A percentile compares a stretch with the other conserved stretches of the same genome.
These are phyloP conservation scores for Mola mola DNA, from an alignment of 2,113 vertebrate species.

Conservation along the genomic window DNA sequence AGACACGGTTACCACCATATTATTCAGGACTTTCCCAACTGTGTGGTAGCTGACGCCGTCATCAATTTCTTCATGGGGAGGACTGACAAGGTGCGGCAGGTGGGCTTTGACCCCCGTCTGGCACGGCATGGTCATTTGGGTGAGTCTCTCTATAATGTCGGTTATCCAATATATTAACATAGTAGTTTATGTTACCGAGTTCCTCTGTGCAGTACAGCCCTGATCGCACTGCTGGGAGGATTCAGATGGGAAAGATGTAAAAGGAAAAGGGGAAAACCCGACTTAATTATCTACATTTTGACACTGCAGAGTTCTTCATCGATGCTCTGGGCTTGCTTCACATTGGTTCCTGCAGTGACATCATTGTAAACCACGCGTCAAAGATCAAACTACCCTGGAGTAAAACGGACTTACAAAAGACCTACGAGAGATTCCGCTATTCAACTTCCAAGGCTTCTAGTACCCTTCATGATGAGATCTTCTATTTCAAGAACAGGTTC, in stretches of 20 bases:
- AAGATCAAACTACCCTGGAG: constrained; percentile 90
- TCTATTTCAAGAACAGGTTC: constrained; percentile 90
- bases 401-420: constrained; percentile 75
- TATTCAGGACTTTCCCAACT: constrained; percentile 87
- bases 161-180: neutral
- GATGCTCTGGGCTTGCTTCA: constrained; percentile 88
- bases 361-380: constrained; percentile 88
- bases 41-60: constrained; percentile 89
- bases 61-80: constrained; percentile 93
- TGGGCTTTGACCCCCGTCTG: constrained; percentile 89
- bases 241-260: neutral
- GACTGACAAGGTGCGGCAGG: constrained; percentile 86
- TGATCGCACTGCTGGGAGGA: neutral
- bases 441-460: constrained; percentile 29
- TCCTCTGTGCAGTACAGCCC: too few relatives aligned
- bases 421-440: constrained; percentile 87
- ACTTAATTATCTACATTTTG: too few relatives aligned
- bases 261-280: too few relatives aligned
- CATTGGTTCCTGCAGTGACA: constrained; percentile 89
- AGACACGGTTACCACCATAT: constrained; percentile 84
- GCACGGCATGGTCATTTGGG: constrained; percentile 85
- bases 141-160: constrained; percentile 65
- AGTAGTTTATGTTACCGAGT: neutral
- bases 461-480: constrained; percentile 67
- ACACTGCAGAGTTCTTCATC: constrained; percentile 88